A percentile compares a stretch with the other conserved stretches of the same genome.
Evolutionary conservation across 37 sponge, comb jelly and placozoan genomes (phyloP).

Genomic region (Hexactinellida sp.): DNA sequence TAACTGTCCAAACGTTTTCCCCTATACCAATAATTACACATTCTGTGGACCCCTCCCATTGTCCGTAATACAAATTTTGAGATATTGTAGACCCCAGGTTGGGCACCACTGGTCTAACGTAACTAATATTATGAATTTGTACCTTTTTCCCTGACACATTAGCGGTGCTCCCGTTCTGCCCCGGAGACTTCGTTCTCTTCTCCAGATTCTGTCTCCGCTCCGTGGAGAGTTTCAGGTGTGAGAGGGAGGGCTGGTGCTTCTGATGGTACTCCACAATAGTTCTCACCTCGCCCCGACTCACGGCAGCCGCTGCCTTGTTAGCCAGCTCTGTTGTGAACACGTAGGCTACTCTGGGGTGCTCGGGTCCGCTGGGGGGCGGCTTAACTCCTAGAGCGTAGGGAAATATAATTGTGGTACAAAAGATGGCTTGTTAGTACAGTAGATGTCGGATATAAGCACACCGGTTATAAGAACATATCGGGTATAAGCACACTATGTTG

Average conservation of each 20-base stretch:
- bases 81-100: too few relatives aligned
- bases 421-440: too few relatives aligned
- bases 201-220: conserved; percentile 7
- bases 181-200: neutral
- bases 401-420: neutral
- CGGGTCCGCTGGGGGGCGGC: neutral
- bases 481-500: too few relatives aligned
- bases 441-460: too few relatives aligned
- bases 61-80: too few relatives aligned
- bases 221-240: neutral
- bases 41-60: too few relatives aligned
- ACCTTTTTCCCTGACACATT: neutral
- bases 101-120: too few relatives aligned
- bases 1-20: too few relatives aligned
- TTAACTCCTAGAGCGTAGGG: neutral
- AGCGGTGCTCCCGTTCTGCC: neutral
- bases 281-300: conserved; percentile 20
- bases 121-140: too few relatives aligned
- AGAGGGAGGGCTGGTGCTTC: conserved; percentile 17
- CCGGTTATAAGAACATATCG: too few relatives aligned
- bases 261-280: conserved; percentile 49
- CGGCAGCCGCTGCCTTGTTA: conserved; percentile 60
- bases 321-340: conserved; percentile 61
- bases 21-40: too few relatives aligned
- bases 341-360: conserved; percentile 25